A percentile compares a stretch with the other conserved stretches of the same genome.
Evolutionary conservation across 1,140 invertebrate genomes (phyloP).

Genomic region (Lepidurus apus): DNA sequence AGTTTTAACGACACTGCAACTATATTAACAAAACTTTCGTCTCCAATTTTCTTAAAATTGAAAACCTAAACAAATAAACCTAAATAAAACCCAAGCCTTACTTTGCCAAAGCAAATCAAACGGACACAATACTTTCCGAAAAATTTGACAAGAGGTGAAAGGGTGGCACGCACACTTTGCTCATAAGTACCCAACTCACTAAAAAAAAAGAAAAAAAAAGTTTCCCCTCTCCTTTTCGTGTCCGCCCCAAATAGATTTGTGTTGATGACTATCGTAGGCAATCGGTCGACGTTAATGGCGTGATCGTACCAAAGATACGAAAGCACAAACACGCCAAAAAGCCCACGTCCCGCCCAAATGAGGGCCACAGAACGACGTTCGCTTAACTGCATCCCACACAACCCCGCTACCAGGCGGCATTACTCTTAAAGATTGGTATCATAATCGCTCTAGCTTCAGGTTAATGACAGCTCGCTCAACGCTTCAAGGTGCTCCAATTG

Average conservation of each 20-base stretch:
- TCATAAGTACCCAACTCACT: too few species aligned
- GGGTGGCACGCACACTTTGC: too few species aligned
- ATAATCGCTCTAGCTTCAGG: neutral
- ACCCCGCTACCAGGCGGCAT: neutral
- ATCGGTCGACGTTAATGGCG: neutral
- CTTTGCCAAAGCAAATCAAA: too few species aligned
- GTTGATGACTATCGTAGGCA: neutral
- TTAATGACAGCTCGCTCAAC: conserved; percentile 19
- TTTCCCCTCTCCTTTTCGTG: too few species aligned
- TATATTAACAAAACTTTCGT: too few species aligned
- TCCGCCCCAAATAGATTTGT: neutral
- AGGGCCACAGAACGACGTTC: neutral
- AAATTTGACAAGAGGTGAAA: too few species aligned
- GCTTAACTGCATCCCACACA: neutral
- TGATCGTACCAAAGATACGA: neutral
- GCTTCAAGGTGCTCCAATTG: neutral
- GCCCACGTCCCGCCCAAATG: neutral
- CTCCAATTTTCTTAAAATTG: too few species aligned
- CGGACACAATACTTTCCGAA: too few species aligned
- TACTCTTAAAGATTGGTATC: neutral
- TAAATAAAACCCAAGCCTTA: too few species aligned
- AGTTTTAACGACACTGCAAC: too few species aligned
- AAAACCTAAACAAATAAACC: too few species aligned
- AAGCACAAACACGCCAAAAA: neutral
- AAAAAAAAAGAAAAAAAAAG: too few species aligned